These are phyloP conservation scores for Polylopha cassiicola DNA, from an alignment of 2,888 invertebrate species.

Conservation along the genomic window DNA sequence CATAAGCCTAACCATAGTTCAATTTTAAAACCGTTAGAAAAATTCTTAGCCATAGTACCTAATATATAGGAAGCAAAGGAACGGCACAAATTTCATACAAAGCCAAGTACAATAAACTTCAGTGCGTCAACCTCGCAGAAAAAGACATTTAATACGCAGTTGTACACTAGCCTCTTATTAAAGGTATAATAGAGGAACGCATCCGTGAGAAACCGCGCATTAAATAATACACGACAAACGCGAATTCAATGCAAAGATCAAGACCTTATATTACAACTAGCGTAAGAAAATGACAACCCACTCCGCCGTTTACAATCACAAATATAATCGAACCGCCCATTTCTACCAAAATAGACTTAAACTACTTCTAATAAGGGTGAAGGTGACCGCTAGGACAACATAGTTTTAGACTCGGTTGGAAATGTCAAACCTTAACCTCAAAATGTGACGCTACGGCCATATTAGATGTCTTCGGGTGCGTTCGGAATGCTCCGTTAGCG, in stretches of 20 bases:
- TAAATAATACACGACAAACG: slow-evolving; percentile 38
- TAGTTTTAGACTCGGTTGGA: slow-evolving; percentile 57
- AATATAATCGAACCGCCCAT: slow-evolving; percentile 31
- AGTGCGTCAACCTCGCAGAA: slow-evolving; percentile 26
- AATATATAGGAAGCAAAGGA: slow-evolving; percentile 9
- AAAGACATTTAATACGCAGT: slow-evolving; percentile 37
- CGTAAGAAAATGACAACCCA: slow-evolving; percentile 58
- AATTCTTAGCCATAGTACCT: not conserved
- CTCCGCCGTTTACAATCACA: slow-evolving; percentile 47
- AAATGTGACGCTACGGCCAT: slow-evolving; percentile 70
- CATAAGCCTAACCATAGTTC: not conserved
- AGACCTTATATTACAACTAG: slow-evolving; percentile 55
- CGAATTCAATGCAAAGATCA: slow-evolving; percentile 71
- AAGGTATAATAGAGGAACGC: slow-evolving; percentile 44
- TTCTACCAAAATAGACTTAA: slow-evolving; percentile 42
- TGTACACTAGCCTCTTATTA: slow-evolving; percentile 43
- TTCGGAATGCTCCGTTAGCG: slow-evolving; percentile 40
- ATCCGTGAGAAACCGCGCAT: slow-evolving; percentile 49
- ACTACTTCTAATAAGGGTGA: slow-evolving; percentile 29
- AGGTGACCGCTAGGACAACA: slow-evolving; percentile 28
- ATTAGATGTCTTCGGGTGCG: slow-evolving; percentile 51
- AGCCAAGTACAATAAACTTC: too few species aligned
- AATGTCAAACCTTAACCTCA: slow-evolving; percentile 77
- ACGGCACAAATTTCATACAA: slow-evolving; percentile 4
- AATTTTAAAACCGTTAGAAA: slow-evolving; percentile 6